Conservation (phyloP, 2,113 vertebrate species). For the Rana temporaria region DNA sequence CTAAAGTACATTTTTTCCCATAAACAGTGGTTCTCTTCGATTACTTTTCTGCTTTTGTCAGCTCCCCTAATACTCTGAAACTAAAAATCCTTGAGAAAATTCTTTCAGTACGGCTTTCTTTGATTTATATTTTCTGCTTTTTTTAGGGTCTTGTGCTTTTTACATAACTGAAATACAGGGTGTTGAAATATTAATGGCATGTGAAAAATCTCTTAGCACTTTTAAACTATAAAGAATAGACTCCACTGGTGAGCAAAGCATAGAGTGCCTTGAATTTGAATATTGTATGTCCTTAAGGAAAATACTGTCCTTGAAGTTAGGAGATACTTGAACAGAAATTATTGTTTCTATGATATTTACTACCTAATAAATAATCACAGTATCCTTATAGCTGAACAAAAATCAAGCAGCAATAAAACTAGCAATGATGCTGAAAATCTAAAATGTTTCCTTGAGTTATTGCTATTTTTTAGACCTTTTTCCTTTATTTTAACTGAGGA, state of each 20-base stretch:
- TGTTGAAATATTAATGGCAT: conserved; percentile 32
- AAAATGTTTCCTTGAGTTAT: too few species aligned
- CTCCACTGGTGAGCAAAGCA: background rate
- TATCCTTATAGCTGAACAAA: too few species aligned
- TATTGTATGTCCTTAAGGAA: conserved; percentile 7
- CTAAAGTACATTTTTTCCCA: too few species aligned
- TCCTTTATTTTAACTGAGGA: too few species aligned
- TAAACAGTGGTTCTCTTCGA: background rate
- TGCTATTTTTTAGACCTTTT: too few species aligned
- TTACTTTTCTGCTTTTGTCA: background rate
- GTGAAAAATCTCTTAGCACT: conserved; percentile 12
- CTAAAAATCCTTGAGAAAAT: background rate
- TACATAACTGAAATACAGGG: conserved; percentile 1
- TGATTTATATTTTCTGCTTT: conserved; percentile 41
- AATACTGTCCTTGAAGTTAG: background rate
- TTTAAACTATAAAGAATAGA: conserved; percentile 29
- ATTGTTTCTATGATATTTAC: background rate
- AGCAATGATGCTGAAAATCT: too few species aligned
- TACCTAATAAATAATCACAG: background rate
- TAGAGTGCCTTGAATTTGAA: conserved; percentile 10
- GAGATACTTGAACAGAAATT: background rate
- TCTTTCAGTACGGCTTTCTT: background rate
- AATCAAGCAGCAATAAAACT: too few species aligned
- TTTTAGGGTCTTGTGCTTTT: conserved; percentile 23
- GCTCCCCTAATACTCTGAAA: background rate